Percentiles rank a stretch among this genome's conserved stretches.
phyloP scores from a whole-genome alignment of 1,140 invertebrate species.

The Drosophila micromelanica region DNA sequence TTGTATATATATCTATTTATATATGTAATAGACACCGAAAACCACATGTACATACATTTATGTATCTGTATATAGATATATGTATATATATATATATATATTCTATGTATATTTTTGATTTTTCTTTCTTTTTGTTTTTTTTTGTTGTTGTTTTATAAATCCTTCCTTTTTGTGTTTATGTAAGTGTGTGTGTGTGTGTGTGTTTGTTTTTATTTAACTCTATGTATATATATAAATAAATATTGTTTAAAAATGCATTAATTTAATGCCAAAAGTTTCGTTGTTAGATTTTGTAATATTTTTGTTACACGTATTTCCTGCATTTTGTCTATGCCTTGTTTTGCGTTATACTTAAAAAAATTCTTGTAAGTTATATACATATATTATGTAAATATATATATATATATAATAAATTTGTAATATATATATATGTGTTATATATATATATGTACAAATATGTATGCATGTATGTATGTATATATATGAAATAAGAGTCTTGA shows the following conservation, averaged over 20 bases:
- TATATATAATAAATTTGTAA: slow-evolving; percentile 53
- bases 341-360: slow-evolving; percentile 43
- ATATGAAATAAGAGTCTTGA: slow-evolving; percentile 80
- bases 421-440: slow-evolving; percentile 51
- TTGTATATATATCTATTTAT: slow-evolving; percentile 37
- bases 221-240: slow-evolving; percentile 55
- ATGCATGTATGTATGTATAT: slow-evolving; percentile 55
- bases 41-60: no score
- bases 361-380: slow-evolving; percentile 25
- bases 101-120: no score
- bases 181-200: no score
- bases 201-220: no score
- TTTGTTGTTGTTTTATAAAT: slow-evolving; percentile 9
- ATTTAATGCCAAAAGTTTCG: slow-evolving; percentile 83
- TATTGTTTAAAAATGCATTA: slow-evolving; percentile 81
- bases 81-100: no score
- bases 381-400: slow-evolving; percentile 50
- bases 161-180: no score
- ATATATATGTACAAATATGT: slow-evolving; percentile 3
- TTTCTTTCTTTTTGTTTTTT: slow-evolving; percentile 15
- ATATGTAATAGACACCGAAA: no score
- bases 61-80: no score
- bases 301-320: slow-evolving; percentile 80
- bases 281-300: slow-evolving; percentile 83
- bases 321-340: slow-evolving; percentile 66